Evolutionary conservation across 2,888 invertebrate species (phyloP).

Genomic region (Lasioglossum vierecki): DNA sequence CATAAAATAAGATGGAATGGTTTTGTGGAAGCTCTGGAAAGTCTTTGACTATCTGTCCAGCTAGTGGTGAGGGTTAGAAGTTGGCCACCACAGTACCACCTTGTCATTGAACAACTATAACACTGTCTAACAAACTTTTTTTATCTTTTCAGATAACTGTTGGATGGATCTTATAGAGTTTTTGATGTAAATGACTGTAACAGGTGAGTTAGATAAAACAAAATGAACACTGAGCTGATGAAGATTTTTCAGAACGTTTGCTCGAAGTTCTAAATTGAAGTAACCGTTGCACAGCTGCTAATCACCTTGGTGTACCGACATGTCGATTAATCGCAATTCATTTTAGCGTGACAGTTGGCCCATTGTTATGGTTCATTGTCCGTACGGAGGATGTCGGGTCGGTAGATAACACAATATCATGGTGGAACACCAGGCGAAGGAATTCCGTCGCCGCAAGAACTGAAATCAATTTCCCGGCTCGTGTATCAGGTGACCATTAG

Average conservation of each 20-base stretch:
- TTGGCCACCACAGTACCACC: no score
- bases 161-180: no score
- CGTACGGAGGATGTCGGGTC: not conserved
- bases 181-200: no score
- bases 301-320: not conserved
- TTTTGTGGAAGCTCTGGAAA: no score
- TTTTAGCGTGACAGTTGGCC: not conserved
- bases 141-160: no score
- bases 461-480: conserved; percentile 14
- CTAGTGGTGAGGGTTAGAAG: no score
- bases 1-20: not conserved
- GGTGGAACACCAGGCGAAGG: not conserved
- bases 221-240: no score
- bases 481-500: conserved; percentile 1
- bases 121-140: no score
- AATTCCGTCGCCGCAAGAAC: not conserved
- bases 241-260: no score
- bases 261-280: not conserved
- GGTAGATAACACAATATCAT: not conserved
- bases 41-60: no score
- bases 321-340: not conserved
- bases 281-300: not conserved
- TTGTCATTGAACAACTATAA: no score
- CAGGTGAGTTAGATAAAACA: no score
- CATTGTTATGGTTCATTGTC: not conserved